phyloP scores from a whole-genome alignment of 2,797 vertebrate species.

The Peromyscus aztecus region DNA sequence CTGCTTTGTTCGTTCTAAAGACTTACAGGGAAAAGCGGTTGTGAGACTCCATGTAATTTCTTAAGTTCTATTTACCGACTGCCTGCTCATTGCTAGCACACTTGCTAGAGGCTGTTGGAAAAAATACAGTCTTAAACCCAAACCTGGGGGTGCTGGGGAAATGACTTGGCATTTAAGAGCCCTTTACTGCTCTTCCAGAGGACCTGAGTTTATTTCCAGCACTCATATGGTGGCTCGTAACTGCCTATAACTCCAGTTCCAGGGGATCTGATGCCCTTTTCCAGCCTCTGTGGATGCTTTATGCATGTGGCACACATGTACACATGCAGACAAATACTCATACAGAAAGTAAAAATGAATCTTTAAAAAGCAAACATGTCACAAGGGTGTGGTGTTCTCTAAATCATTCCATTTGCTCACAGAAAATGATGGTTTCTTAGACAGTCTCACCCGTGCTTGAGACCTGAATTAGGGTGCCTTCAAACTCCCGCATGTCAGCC shows the following conservation, averaged over 20 bases:
- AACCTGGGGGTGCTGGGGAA: background rate
- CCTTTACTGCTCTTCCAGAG: background rate
- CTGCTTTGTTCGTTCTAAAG: background rate
- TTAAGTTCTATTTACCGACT: background rate
- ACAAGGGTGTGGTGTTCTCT: background rate
- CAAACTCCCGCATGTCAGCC: accelerated
- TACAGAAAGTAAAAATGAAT: background rate
- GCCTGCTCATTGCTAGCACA: background rate
- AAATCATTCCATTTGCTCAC: background rate
- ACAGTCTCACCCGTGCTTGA: background rate
- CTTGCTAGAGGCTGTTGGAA: background rate
- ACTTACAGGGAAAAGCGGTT: background rate
- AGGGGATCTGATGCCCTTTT: background rate
- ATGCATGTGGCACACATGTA: background rate
- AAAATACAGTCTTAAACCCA: background rate
- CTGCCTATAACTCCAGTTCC: background rate
- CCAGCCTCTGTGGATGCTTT: background rate
- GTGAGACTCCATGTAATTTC: background rate
- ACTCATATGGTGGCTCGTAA: background rate
- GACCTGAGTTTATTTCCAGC: background rate
- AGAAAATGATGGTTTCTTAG: background rate
- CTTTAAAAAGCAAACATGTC: background rate
- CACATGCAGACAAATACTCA: background rate
- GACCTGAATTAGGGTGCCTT: background rate
- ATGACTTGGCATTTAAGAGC: background rate